Evolutionary conservation across 1,140 invertebrate genomes (phyloP).

Genomic region (Sitobion miscanthi): DNA sequence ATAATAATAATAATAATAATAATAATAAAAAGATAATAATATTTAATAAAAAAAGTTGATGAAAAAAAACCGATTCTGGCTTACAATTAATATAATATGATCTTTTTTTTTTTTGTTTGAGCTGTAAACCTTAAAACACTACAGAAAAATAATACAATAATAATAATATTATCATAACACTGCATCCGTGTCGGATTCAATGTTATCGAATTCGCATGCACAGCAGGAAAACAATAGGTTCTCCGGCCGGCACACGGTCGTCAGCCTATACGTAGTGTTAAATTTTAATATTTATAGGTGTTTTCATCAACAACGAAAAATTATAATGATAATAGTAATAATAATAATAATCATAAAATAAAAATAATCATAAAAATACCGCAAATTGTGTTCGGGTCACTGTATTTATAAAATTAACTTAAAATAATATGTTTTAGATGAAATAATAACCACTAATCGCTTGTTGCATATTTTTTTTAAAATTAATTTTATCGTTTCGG

Average conservation of each 20-base stretch:
- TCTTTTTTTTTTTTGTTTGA: slow-evolving; percentile 6
- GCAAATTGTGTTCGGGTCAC: background rate
- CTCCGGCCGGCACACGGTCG: background rate
- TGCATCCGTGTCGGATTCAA: slow-evolving; percentile 25
- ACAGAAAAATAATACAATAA: slow-evolving; percentile 34
- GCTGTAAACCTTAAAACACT: slow-evolving; percentile 38
- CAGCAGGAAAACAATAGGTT: background rate
- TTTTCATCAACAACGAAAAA: slow-evolving; percentile 4
- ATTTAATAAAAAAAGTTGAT: slow-evolving; percentile 25
- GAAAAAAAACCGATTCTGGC: slow-evolving; percentile 1
- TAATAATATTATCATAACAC: slow-evolving; percentile 20
- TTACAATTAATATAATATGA: slow-evolving; percentile 23
- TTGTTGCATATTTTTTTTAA: background rate
- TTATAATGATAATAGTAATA: background rate
- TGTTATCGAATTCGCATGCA: slow-evolving; percentile 28
- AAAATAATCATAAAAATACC: background rate
- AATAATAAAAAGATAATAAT: slow-evolving; percentile 30
- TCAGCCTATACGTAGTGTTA: background rate
- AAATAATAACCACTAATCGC: background rate
- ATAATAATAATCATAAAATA: slow-evolving; percentile 14
- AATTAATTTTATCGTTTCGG: background rate
- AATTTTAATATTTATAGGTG: background rate
- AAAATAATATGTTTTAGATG: background rate
- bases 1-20: slow-evolving; percentile 26
- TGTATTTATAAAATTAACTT: background rate